These are phyloP conservation scores for Acromyrmex echinatior DNA, from an alignment of 1,140 invertebrate genomes.

Conservation along the genomic window DNA sequence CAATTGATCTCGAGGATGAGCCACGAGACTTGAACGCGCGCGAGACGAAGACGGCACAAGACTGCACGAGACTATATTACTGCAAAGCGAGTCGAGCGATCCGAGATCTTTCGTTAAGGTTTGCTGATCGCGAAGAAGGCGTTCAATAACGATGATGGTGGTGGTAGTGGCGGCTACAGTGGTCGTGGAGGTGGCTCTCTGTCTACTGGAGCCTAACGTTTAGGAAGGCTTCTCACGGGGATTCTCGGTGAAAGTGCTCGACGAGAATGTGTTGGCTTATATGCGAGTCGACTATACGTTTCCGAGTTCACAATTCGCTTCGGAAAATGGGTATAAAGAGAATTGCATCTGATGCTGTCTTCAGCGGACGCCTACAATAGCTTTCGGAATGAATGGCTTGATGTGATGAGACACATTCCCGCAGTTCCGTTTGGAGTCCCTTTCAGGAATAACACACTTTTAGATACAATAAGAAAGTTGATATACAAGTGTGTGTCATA, in stretches of 20 bases:
- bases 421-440: background rate
- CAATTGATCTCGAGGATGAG: slow-evolving; percentile 17
- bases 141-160: slow-evolving; percentile 6
- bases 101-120: slow-evolving; percentile 69
- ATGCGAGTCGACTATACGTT: background rate
- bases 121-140: slow-evolving; percentile 52
- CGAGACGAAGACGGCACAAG: slow-evolving; percentile 65
- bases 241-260: slow-evolving; percentile 70
- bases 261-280: slow-evolving; percentile 19
- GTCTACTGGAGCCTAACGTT: slow-evolving; percentile 59
- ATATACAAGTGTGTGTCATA: background rate
- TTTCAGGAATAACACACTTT: background rate
- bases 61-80: slow-evolving; percentile 58
- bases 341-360: background rate
- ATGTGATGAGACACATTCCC: background rate
- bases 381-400: background rate
- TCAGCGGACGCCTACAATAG: background rate
- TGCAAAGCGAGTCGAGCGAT: slow-evolving; percentile 64
- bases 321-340: slow-evolving; percentile 20
- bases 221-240: slow-evolving; percentile 59
- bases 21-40: slow-evolving; percentile 48
- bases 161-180: background rate
- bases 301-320: slow-evolving; percentile 34
- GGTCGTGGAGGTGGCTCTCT: slow-evolving; percentile 52
- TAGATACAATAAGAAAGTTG: background rate